Percentiles rank a stretch among this genome's conserved stretches.
Conservation (phyloP, 1,140 invertebrate genomes). For the Drosophila funebris region DNA sequence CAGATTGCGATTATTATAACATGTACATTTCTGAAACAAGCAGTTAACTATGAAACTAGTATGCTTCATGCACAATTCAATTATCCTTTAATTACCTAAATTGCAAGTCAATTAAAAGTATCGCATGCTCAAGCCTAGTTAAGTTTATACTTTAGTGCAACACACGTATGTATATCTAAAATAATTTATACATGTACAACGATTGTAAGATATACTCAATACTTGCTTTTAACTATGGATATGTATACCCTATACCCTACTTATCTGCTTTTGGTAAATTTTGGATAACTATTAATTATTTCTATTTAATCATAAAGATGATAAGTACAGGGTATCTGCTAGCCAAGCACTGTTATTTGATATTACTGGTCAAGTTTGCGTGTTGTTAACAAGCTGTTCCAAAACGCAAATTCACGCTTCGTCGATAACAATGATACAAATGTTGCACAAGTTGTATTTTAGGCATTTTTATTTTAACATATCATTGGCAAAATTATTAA, state of each 20-base stretch:
- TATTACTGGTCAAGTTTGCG: conserved; percentile 6
- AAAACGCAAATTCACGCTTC: conserved; percentile 31
- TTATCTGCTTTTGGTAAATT: too few relatives aligned
- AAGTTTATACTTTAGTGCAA: not conserved
- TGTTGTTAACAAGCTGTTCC: conserved; percentile 27
- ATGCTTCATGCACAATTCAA: not conserved
- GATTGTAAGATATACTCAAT: too few relatives aligned
- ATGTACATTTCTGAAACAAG: not conserved
- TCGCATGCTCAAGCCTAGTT: not conserved
- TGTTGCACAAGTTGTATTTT: conserved; percentile 14
- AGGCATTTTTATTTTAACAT: conserved; percentile 32
- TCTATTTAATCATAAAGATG: too few relatives aligned
- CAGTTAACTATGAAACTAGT: not conserved
- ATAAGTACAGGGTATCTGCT: not conserved
- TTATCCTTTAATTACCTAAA: conserved; percentile 2
- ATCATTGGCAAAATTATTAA: conserved; percentile 19
- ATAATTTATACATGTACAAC: too few relatives aligned
- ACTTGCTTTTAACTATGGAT: too few relatives aligned
- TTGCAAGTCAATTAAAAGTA: not conserved
- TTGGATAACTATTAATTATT: too few relatives aligned
- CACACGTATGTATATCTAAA: not conserved
- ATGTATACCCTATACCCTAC: not conserved
- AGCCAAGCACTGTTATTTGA: not conserved
- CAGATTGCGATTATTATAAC: not conserved
- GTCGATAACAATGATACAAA: conserved; percentile 17